Base-by-base conservation (phyloP, 1,140 invertebrate species). In the Popillia japonica region DNA sequence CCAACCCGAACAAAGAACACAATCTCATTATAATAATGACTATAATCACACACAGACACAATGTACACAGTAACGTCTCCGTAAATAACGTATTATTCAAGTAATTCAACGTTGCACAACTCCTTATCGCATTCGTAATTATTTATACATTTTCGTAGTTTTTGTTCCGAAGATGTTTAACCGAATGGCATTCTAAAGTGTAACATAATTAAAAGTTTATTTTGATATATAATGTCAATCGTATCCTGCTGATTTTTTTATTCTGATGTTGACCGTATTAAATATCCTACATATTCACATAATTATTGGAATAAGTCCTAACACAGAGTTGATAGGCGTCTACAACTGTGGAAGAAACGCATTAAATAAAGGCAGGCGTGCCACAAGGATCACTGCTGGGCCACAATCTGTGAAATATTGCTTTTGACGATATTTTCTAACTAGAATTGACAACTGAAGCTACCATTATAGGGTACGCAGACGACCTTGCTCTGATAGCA, bases 1-100 rank as follows among this genome's bases (percentile, higher is more conserved):
- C 61, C 9, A 20, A 11, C 17, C 20, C 17, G 11, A 9, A 27
- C 61, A 68, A 68, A 68, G 61, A 68, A 68, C 61, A 68, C 61
- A 68, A 68, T 68, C 61, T 68, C 22, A 68, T 68, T 68, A 68
- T 68, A 22, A 68, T 68, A 68, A 68, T 68, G 61, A 68, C 61
- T 34, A 22, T 68, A 68, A 68, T 68, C 22, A 17, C 20, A 68
- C 17, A 7, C 61, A 34, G 20, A 68, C 61, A 68, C 61, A 68
- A 68, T 68, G 61, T 27, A 34, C 22, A 68, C 9, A 20, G 61
- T 68, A 34, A 68, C 22, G 61, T 68, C 27, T 68, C 4, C 61
- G 61, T 27, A 68, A 68, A 68, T 68, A 68, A 68, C 61, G 22
- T 68, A 23, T 68, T 68, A 68, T 68, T 23, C 17, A 68, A 27